A percentile compares a stretch with the other conserved stretches of the same genome.
Conservation (phyloP, 2,888 invertebrate genomes). For the Trissoscelio sp. region DNA sequence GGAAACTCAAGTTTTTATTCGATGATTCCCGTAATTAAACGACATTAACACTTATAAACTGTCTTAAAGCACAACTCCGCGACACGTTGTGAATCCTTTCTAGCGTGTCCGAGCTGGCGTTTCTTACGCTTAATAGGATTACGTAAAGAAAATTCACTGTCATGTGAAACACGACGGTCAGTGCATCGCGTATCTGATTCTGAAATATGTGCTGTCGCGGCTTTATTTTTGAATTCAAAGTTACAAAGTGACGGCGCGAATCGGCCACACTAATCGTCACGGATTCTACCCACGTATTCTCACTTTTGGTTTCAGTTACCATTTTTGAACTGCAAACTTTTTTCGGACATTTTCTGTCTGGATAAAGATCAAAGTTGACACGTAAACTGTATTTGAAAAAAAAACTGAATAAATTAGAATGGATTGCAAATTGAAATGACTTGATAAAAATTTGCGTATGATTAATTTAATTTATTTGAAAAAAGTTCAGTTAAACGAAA, state of each 20-base stretch:
- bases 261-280: slow-evolving; percentile 58
- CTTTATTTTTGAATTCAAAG: slow-evolving; percentile 51
- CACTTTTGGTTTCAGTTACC: slow-evolving; percentile 46
- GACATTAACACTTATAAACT: slow-evolving; percentile 34
- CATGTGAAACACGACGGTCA: slow-evolving; percentile 60
- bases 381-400: too few relatives aligned
- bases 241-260: slow-evolving; percentile 55
- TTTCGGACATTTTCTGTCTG: too few relatives aligned
- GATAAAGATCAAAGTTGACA: too few relatives aligned
- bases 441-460: too few relatives aligned
- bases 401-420: too few relatives aligned
- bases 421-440: too few relatives aligned
- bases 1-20: too few relatives aligned
- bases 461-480: too few relatives aligned
- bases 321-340: slow-evolving; percentile 11
- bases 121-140: slow-evolving; percentile 67
- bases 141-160: slow-evolving; percentile 66
- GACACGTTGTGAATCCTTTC: slow-evolving; percentile 50
- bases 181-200: slow-evolving; percentile 67
- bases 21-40: slow-evolving; percentile 41
- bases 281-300: slow-evolving; percentile 44
- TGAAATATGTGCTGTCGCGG: slow-evolving; percentile 66
- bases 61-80: slow-evolving; percentile 32
- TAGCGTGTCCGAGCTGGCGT: slow-evolving; percentile 60
- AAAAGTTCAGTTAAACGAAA: too few relatives aligned